Conservation (phyloP, 2,888 invertebrate species). For the Hartigia nigra region DNA sequence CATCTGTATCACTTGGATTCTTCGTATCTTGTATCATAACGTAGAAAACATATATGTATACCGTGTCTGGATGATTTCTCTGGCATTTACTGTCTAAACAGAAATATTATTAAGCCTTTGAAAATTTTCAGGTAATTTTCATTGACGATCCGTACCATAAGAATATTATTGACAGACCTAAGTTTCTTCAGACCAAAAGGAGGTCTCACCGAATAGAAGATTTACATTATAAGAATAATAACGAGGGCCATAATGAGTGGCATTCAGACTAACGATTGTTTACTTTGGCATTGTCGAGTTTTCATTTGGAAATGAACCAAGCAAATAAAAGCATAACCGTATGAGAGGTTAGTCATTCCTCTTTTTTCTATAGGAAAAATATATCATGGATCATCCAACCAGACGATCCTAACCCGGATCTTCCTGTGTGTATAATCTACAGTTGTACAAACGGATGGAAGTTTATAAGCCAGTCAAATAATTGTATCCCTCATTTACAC, state of each 20-base stretch:
- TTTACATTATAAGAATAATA: neutral
- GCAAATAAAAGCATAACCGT: conserved; percentile 6
- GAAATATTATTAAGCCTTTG: neutral
- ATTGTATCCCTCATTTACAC: neutral
- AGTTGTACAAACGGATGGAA: neutral
- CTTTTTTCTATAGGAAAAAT: neutral
- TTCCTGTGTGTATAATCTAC: neutral
- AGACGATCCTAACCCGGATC: neutral
- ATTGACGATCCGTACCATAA: neutral
- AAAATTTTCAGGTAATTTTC: neutral
- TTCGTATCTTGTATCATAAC: too few relatives aligned
- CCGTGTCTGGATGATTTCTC: neutral
- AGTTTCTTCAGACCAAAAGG: neutral
- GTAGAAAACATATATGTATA: neutral
- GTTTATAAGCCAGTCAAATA: neutral
- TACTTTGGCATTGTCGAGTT: neutral
- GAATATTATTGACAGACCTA: neutral
- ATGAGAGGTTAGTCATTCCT: neutral
- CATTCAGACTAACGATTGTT: conserved; percentile 2
- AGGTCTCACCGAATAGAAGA: neutral
- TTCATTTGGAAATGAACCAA: conserved; percentile 1
- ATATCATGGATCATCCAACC: neutral
- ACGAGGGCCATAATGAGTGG: neutral
- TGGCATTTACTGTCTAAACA: neutral
- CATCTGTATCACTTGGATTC: neutral